Evolutionary conservation across 2,888 invertebrate genomes (phyloP).

Genomic region (Andrena fulva): DNA sequence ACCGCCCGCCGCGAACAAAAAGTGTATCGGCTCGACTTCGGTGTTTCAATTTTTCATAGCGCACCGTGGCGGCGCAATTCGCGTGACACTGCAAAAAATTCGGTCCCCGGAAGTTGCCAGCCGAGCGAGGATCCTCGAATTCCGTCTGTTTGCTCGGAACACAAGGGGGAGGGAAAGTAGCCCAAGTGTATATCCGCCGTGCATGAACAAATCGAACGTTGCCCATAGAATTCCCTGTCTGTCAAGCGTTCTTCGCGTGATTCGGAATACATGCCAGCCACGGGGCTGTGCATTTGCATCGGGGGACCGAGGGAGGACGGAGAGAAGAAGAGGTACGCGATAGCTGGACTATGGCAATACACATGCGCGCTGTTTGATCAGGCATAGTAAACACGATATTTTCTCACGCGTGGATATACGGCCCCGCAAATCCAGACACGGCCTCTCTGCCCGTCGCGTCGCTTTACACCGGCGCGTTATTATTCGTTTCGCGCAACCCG

Average conservation of each 20-base stretch:
- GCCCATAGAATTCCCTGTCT: slow-evolving; percentile 14
- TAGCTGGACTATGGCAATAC: slow-evolving; percentile 38
- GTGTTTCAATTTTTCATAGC: slow-evolving; percentile 13
- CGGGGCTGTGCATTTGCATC: slow-evolving; percentile 47
- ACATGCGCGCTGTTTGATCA: slow-evolving; percentile 74
- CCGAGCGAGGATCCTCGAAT: not conserved
- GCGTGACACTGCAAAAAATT: not conserved
- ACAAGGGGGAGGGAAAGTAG: slow-evolving; percentile 30
- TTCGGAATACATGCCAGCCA: slow-evolving; percentile 32
- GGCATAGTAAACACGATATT: slow-evolving; percentile 77
- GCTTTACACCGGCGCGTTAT: slow-evolving; percentile 47
- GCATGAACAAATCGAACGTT: slow-evolving; percentile 41
- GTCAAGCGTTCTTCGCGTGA: slow-evolving; percentile 43
- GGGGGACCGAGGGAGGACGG: slow-evolving; percentile 11
- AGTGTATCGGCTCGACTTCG: not conserved
- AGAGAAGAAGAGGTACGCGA: slow-evolving; percentile 41
- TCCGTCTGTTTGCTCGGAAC: slow-evolving; percentile 32
- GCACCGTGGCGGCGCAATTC: not conserved
- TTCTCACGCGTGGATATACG: slow-evolving; percentile 74
- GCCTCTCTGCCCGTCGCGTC: slow-evolving; percentile 6
- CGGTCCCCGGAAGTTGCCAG: slow-evolving; percentile 1
- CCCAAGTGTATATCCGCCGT: slow-evolving; percentile 42
- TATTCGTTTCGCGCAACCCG: slow-evolving; percentile 38
- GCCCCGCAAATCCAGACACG: slow-evolving; percentile 56
- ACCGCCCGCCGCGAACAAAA: not conserved